phyloP scores from a whole-genome alignment of 2,113 vertebrate species.

The Macquaria ambigua region DNA sequence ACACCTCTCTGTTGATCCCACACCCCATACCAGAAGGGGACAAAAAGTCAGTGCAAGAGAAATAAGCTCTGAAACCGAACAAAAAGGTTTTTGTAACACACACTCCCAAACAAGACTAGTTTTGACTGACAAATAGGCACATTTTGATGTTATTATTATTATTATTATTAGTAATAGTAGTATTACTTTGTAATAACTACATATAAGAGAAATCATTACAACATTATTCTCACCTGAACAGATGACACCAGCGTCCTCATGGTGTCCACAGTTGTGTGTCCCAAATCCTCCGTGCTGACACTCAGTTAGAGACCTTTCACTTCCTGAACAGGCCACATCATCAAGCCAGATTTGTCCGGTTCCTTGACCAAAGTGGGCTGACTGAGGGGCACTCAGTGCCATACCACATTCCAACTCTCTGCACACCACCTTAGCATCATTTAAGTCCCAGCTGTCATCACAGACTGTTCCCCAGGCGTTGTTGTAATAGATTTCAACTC shows the following conservation, averaged over 20 bases:
- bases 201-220: neutral
- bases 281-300: constrained; percentile 11
- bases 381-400: neutral
- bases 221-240: constrained; percentile 20
- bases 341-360: constrained; percentile 24
- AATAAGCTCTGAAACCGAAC: too few relatives aligned
- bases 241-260: constrained; percentile 6
- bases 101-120: too few relatives aligned
- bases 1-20: too few relatives aligned
- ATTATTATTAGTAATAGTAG: too few relatives aligned
- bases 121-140: too few relatives aligned
- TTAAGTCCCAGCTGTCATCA: neutral
- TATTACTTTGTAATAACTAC: too few relatives aligned
- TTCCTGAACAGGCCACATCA: constrained; percentile 26
- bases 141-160: too few relatives aligned
- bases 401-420: neutral
- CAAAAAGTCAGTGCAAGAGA: too few relatives aligned
- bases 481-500: neutral
- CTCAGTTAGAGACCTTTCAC: neutral
- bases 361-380: neutral
- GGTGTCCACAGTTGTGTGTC: neutral
- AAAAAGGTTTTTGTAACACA: too few relatives aligned
- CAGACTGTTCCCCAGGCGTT: neutral
- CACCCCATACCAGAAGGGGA: too few relatives aligned
- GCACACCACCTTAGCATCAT: neutral